Evolutionary conservation across 2,888 invertebrate genomes (phyloP), one percentile per base, ranked within the genome.

Genomic region (Chamaedrilus cognettii): DNA sequence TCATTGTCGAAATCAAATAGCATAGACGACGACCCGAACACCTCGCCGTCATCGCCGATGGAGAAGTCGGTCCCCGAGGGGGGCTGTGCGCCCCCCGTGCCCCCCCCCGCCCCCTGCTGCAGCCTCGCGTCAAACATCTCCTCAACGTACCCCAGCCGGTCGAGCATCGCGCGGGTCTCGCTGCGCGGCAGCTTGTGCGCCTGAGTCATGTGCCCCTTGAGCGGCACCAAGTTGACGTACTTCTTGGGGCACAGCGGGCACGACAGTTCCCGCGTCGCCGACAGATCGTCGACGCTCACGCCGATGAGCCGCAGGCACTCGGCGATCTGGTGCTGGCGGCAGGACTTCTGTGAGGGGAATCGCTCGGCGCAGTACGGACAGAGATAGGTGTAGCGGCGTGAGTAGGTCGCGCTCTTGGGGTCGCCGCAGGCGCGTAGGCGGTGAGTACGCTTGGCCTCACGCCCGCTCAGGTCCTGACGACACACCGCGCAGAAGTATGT

Each of bases 321-420:
- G 11, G 62, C 50, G 4, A 71, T 66, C 60, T 71, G 69, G 34
- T 71, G 71, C 49, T 67, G 55, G 23, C 71, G 65, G 52, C 71
- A 71, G 19, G 64, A 62, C 62, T 69, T 67, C 61, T 71, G 68
- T n/a, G 71, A 69, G n/a, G 64, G 67, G 52, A 71, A 71, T 34
- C 64, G 63, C 52, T 71, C 67, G 5, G 64, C 60, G 57, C 71
- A 71, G 63, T 71, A 69, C n/a, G 67, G 66, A 58, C 71, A 71
- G 34, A 69, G 65, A 50, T 71, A 71, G 28, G 60, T 60, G 60
- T 68, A 68, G 59, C 62, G 65, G 42, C 68, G 58, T n/a, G 68
- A 68, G 60, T 68, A 68, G 3, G 68, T 65, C 31, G 65, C 64
- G 1, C 60, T 65, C 32, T 59, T 59, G 15, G 68, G 68, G 31